Evolutionary conservation across 2,113 vertebrate species (phyloP).

Genomic region (Proteles cristata): DNA sequence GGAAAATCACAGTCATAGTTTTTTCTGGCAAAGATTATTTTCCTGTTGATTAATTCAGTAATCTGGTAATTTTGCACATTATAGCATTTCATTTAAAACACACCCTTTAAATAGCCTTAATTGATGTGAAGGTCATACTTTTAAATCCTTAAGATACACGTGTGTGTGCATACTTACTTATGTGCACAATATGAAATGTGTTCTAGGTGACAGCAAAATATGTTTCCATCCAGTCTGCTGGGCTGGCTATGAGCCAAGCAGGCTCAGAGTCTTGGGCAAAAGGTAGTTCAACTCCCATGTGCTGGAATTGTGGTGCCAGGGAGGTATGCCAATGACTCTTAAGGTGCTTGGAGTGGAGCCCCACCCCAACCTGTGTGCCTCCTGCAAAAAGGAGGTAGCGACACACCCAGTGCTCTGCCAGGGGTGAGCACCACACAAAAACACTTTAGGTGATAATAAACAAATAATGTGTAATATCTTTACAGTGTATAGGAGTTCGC

Average conservation of each 20-base stretch:
- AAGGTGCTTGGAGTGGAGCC: background rate
- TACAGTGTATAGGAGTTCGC: background rate
- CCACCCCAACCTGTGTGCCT: background rate
- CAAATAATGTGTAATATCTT: background rate
- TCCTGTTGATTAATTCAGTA: slow-evolving; percentile 80
- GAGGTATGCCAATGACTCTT: background rate
- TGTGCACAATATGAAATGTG: slow-evolving; percentile 12
- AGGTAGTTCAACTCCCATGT: background rate
- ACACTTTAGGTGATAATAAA: background rate
- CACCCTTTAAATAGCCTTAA: slow-evolving; percentile 85
- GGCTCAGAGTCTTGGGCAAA: background rate
- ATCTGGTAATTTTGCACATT: slow-evolving; percentile 85
- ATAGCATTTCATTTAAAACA: slow-evolving; percentile 82
- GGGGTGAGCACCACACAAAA: background rate
- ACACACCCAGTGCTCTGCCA: too few relatives aligned
- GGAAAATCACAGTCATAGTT: slow-evolving; percentile 82
- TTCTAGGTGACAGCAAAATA: background rate
- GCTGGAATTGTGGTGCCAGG: background rate
- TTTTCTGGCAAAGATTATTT: slow-evolving; percentile 85
- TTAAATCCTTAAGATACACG: slow-evolving; percentile 22
- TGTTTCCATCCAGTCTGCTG: background rate
- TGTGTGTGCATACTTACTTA: slow-evolving; percentile 59
- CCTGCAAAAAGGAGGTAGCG: background rate
- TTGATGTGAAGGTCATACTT: slow-evolving; percentile 80
- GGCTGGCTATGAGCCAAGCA: background rate